Evolutionary conservation across 2,113 vertebrate species (phyloP), one percentile per base, ranked within the genome.

Genomic region (Collichthys lucidus): DNA sequence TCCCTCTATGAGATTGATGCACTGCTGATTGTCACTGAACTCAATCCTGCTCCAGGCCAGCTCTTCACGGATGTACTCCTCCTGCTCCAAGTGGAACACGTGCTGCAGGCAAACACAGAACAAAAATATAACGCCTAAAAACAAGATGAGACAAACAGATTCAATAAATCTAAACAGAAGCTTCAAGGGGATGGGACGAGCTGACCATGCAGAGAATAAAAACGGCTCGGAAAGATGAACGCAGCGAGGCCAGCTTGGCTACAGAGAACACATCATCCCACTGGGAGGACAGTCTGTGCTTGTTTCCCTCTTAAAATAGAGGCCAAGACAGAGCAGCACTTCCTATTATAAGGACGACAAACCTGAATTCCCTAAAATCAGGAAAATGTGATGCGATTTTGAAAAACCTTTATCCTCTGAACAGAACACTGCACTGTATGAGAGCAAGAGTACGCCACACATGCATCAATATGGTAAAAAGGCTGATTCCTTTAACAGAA

Each of bases 31-130:
- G 90, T 96, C 95, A 59, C 83, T 92, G 88, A 96, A 96, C 84
- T 94, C 92, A 1, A 96, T 89, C 1, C 94, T 92, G 74, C 86
- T 94, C 96, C 96, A 96, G 20, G 94, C 90, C 74, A 96, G 91
- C 77, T 92, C 95, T 86, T 97, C 95, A 15, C 93, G 90, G 19
- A 94, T 19, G 12, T 96, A 96, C 83, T 96, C 96, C 83, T 96
- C 95, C 91, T 96, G 95, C 91, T 96, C 94, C 92, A 96, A 52
- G 83, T 95, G 95, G 90, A 96, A 96, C 19, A 96, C 95, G 5
- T 95, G 95, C 96, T 96, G 88, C 31, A 57, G 20, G 57, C 5
- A 16, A 82, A 74, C 62, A 72, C 14, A 80, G n/a, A 55, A 67
- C 22, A 55, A 29, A 29, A 11, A 61, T 2, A 44, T 3, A 10